These are phyloP conservation scores for Crotalus tigris DNA, from an alignment of 2,113 vertebrate species.

Conservation along the genomic window DNA sequence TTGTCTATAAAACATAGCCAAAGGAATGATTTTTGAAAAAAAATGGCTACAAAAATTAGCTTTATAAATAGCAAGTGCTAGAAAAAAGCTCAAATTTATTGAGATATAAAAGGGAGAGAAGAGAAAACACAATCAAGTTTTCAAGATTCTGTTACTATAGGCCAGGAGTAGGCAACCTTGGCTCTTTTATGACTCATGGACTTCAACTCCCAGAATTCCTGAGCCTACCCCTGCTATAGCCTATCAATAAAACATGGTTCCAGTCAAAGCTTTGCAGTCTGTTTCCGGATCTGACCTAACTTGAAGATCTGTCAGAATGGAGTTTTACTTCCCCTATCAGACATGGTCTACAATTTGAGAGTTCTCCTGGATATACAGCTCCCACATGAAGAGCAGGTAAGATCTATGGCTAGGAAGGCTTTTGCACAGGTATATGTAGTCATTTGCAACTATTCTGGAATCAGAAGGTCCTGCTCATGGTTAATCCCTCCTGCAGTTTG, in stretches of 20 bases:
- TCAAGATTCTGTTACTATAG: neutral
- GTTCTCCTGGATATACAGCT: neutral
- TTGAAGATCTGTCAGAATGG: neutral
- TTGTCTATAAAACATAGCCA: no score
- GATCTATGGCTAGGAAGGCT: neutral
- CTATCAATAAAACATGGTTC: neutral
- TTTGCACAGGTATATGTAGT: neutral
- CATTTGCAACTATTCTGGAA: neutral
- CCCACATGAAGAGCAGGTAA: neutral
- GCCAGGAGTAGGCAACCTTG: no score
- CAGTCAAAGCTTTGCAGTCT: neutral
- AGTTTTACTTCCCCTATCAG: neutral
- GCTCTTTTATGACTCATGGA: no score
- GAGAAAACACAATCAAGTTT: no score
- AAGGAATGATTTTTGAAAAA: no score
- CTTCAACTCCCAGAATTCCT: no score
- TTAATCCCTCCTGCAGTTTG: neutral
- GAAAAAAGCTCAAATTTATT: no score
- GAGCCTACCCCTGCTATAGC: neutral
- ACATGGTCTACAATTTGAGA: neutral
- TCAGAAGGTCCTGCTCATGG: neutral
- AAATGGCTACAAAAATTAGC: no score
- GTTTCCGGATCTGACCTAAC: neutral
- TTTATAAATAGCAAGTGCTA: no score
- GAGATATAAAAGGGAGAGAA: no score